phyloP scores from a whole-genome alignment of 2,888 invertebrate species.

The Bombylius major region DNA sequence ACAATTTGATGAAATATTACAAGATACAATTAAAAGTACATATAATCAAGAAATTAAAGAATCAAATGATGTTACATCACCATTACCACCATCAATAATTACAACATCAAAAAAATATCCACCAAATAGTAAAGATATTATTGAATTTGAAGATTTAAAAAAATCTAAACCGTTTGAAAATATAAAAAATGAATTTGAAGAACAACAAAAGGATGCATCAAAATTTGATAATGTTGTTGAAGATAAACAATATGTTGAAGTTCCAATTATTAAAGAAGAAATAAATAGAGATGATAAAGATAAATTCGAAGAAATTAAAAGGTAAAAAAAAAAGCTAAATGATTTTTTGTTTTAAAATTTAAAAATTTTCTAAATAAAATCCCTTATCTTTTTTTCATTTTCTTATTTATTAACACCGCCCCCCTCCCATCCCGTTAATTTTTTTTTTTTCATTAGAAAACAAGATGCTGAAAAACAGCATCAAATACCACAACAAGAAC shows the following conservation, averaged over 20 bases:
- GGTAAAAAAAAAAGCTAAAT: neutral
- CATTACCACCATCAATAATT: neutral
- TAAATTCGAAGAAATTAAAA: neutral
- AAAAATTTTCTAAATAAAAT: too few species aligned
- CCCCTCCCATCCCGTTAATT: too few species aligned
- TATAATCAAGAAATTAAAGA: too few species aligned
- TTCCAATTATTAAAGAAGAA: constrained; percentile 31
- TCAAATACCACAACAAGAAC: too few species aligned
- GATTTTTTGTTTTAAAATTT: too few species aligned
- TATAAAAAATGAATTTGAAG: constrained; percentile 18
- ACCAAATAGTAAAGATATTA: constrained; percentile 34
- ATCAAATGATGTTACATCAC: too few species aligned
- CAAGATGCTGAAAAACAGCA: too few species aligned
- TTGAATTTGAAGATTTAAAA: constrained; percentile 35
- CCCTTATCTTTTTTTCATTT: too few species aligned
- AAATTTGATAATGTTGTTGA: constrained; percentile 35
- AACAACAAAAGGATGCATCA: constrained; percentile 25
- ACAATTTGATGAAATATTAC: too few species aligned
- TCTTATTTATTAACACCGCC: too few species aligned
- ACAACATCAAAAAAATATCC: constrained; percentile 12
- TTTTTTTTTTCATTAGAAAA: too few species aligned
- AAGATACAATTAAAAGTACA: too few species aligned
- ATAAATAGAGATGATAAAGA: constrained; percentile 23
- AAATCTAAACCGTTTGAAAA: constrained; percentile 16
- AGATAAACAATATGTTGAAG: constrained; percentile 36